Base-by-base conservation (phyloP, 2,797 vertebrate species). In the Astyanax mexicanus region DNA sequence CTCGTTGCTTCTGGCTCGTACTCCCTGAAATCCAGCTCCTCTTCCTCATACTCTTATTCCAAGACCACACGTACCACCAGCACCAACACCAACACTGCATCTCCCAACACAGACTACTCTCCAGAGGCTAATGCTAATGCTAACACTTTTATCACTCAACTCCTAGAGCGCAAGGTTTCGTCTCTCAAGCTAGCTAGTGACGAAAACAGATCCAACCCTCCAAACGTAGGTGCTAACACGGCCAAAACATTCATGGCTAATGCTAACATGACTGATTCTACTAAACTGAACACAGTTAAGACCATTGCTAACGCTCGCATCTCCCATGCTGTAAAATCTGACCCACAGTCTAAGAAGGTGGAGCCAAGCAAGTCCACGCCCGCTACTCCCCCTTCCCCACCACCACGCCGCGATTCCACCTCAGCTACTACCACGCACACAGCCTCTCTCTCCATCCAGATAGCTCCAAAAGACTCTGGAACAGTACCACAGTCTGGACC, bases 161-260 rank as follows among this genome's bases (percentile, higher is more conserved):
- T 90, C 78, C 93, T 92, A 68, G 93, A 93, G 74, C 94, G 94
- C 77, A 96, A 92, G 85, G 87, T 97, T 74, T 96, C 96, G 6
- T 93, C 96, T 45, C 82, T 96, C 81, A 96, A 93, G 89, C 89
- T 98, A 87, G 95, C 93, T 78, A 93, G 87, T 2, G 82, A 90
- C 91, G 52, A 81, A 87, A 23, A 21, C 23, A 55, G 29, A 10
- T 23, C 42, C 29, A 17, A 23, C 86, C 65, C 80, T 77, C 80
- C 64, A 49, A 80, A 74, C 5, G 7, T 73, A 57, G 82, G 87
- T 71, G 66, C 75, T 85, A 80, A 55, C 8, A 1, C 49, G 45
- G 7, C n/a, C 8, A 69, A 21, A n/a, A n/a, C n/a, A n/a, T n/a
- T n/a, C n/a, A 1, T 49, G 45, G 7, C n/a, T 8, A 69, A 21